Conservation (phyloP, 2,113 vertebrate species). For the Strix aluco region DNA sequence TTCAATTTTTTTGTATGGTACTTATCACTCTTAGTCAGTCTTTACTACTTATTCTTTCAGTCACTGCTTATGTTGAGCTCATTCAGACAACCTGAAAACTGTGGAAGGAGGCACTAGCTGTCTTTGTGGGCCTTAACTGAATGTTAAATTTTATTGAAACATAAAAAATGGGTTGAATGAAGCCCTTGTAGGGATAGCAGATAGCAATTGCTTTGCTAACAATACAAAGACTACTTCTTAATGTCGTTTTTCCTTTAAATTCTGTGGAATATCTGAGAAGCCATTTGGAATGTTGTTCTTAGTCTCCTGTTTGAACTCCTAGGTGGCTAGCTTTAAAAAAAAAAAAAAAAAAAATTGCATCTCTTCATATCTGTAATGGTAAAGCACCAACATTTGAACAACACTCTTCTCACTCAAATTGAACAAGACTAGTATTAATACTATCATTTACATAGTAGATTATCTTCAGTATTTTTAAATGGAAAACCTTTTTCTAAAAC, state of each 20-base stretch:
- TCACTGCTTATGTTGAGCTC: background rate
- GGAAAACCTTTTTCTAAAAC: background rate
- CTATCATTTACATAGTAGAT: background rate
- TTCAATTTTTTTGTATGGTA: background rate
- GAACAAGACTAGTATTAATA: background rate
- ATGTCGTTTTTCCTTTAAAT: background rate
- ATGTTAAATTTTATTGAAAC: background rate
- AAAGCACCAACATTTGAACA: background rate
- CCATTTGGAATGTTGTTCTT: background rate
- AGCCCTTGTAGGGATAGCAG: background rate
- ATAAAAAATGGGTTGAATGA: background rate
- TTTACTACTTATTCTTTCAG: background rate
- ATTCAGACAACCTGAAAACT: background rate
- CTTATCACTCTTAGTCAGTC: background rate
- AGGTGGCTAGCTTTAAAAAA: background rate
- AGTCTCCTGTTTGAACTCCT: background rate
- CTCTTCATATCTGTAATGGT: background rate
- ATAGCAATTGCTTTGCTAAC: background rate
- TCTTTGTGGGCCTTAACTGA: background rate
- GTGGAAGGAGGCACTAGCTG: background rate
- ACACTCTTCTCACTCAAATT: background rate
- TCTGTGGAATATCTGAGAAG: background rate
- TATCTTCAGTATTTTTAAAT: background rate
- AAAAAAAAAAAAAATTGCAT: background rate
- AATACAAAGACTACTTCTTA: background rate